phyloP scores from a whole-genome alignment of 2,797 vertebrate species.

The Fistularia tabacaria region DNA sequence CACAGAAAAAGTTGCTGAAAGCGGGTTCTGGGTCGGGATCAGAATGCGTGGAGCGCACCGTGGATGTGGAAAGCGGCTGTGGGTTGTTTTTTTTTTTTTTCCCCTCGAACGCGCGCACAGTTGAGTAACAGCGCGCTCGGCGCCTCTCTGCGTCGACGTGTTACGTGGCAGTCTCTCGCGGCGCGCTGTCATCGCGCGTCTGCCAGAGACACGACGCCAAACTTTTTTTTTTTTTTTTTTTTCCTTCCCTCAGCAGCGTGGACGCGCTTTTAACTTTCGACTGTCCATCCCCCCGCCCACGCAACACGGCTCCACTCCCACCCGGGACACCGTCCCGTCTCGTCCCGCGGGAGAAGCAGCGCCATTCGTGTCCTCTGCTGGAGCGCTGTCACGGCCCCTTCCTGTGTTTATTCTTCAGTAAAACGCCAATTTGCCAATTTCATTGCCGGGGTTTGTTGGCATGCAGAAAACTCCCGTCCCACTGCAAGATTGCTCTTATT shows the following conservation, averaged over 20 bases:
- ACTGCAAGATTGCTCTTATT: no score
- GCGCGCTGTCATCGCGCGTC: conserved; percentile 57
- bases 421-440: no score
- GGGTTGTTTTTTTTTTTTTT: neutral
- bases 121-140: conserved; percentile 39
- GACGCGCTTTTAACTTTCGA: no score
- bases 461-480: no score
- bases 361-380: conserved; percentile 7
- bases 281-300: neutral
- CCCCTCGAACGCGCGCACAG: neutral
- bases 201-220: conserved; percentile 25
- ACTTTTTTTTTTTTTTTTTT: conserved; percentile 20
- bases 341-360: no score
- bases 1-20: no score
- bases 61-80: neutral
- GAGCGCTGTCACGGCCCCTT: conserved; percentile 6
- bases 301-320: neutral
- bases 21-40: no score
- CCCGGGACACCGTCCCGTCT: no score
- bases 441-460: no score
- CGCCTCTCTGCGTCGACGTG: conserved; percentile 65
- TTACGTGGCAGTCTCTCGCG: conserved; percentile 81
- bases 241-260: neutral
- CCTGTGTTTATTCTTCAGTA: conserved; percentile 18
- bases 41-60: no score